Evolutionary conservation across 2,888 invertebrate species (phyloP), one percentile per base, ranked within the genome.

Genomic region (Eupithecia pulchellata): DNA sequence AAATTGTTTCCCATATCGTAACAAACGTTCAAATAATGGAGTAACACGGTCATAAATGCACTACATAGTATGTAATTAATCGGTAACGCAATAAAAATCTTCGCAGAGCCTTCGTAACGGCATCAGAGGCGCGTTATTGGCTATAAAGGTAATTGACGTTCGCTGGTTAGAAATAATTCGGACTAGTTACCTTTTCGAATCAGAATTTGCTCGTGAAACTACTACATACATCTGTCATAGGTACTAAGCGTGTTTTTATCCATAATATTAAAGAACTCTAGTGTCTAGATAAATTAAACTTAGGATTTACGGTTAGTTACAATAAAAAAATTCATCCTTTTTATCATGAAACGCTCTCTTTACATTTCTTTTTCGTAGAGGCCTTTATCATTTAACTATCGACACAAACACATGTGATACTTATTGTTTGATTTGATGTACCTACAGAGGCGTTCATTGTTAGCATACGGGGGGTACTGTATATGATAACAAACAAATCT

Each of bases 71-170:
- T n/a, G 68, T 68, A 70, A 75, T 75, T 75, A 73, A 75, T 74
- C 65, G 67, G 70, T 58, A 58, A 57, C 39, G 70, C 64, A 69
- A 74, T 74, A 76, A 74, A 71, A 74, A 73, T 70, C 64, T 52
- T 25, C 57, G 55, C 39, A 55, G 65, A 69, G 68, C 68, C 64
- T 36, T 65, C 20, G 61, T 64, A 72, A 75, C 71, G 47, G 72
- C 72, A 68, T 60, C 71, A 69, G 32, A 39, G 69, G 69, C 66
- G 64, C 55, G 69, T 74, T 72, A 75, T 69, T 64, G 64, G 66
- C 70, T 36, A 72, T 74, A 69, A 72, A 75, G 70, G 68, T 73
- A 52, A 67, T 67, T 64, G 66, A 63, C 69, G 64, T 34, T 36
- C 34, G 42, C 29, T 66, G 60, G 52, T 39, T 32, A 32, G 62